Percentiles rank a stretch among this genome's conserved stretches.
phyloP scores from a whole-genome alignment of 2,797 vertebrate species.

The Clamator glandarius region DNA sequence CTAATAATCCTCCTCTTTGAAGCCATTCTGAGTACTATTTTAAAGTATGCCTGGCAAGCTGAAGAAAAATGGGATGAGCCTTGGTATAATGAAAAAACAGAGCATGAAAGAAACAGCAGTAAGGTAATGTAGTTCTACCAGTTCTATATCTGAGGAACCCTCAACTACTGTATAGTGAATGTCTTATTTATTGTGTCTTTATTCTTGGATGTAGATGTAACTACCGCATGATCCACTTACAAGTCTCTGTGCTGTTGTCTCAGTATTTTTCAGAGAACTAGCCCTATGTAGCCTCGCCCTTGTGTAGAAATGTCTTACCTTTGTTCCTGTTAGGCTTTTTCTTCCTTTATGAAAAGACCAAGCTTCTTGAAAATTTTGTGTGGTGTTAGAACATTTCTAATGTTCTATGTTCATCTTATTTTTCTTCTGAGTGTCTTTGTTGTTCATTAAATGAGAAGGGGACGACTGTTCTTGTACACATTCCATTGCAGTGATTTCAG shows the following conservation, averaged over 20 bases:
- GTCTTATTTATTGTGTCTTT: not conserved
- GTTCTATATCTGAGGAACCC: not conserved
- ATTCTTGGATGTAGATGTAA: not conserved
- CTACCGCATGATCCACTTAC: not conserved
- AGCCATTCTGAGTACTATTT: constrained; percentile 94
- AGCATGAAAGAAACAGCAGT: constrained; percentile 95
- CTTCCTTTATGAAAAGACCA: not conserved
- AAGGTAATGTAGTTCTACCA: constrained; percentile 78
- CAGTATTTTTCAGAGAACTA: not conserved
- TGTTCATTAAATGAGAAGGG: not conserved
- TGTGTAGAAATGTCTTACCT: not conserved
- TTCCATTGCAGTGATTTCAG: not conserved
- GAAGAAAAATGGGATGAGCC: constrained; percentile 94
- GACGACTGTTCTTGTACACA: not conserved
- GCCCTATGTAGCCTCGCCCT: not conserved
- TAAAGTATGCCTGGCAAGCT: constrained; percentile 96
- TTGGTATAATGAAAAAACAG: constrained; percentile 95
- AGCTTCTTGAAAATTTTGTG: not conserved
- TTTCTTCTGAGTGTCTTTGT: not conserved
- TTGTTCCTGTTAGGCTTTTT: not conserved
- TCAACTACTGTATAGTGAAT: not conserved
- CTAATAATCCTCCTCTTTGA: constrained; percentile 93
- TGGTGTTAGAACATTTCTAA: not conserved
- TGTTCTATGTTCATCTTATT: not conserved
- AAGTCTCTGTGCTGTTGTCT: not conserved